A percentile compares a stretch with the other conserved stretches of the same genome.
Evolutionary conservation across 92 coral and sea anemone genomes (phyloP).

Genomic region (Porites divaricata): DNA sequence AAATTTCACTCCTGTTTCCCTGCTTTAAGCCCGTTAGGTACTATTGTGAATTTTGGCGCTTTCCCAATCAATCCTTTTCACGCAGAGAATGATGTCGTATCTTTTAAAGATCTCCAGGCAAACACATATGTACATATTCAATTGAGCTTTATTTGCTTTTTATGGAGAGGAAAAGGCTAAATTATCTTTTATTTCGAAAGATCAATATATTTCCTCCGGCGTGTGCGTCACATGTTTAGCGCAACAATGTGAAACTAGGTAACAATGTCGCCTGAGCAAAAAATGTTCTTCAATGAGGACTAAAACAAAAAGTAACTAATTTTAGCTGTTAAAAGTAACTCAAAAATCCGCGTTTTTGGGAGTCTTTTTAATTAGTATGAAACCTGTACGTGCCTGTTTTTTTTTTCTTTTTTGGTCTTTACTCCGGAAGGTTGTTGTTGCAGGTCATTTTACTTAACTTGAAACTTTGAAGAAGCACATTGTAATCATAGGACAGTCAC

Average conservation of each 20-base stretch:
- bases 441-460: too few relatives aligned
- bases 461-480: too few relatives aligned
- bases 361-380: not conserved
- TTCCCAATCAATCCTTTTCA: not conserved
- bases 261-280: not conserved
- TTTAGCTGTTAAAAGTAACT: not conserved
- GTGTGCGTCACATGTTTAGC: not conserved
- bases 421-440: too few relatives aligned
- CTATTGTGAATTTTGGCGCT: not conserved
- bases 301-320: too few relatives aligned
- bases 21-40: not conserved
- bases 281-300: not conserved
- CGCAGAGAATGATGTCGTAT: not conserved
- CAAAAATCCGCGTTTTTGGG: not conserved
- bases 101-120: not conserved
- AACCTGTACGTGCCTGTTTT: too few relatives aligned
- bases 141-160: conserved; percentile 6
- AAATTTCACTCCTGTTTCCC: not conserved
- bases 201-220: not conserved
- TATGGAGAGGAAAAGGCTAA: not conserved
- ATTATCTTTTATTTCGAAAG: not conserved
- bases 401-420: too few relatives aligned
- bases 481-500: too few relatives aligned
- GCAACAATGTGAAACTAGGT: not conserved
- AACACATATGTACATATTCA: not conserved